Evolutionary conservation across 2,113 vertebrate species (phyloP), one percentile per base, ranked within the genome.

Genomic region (human): DNA sequence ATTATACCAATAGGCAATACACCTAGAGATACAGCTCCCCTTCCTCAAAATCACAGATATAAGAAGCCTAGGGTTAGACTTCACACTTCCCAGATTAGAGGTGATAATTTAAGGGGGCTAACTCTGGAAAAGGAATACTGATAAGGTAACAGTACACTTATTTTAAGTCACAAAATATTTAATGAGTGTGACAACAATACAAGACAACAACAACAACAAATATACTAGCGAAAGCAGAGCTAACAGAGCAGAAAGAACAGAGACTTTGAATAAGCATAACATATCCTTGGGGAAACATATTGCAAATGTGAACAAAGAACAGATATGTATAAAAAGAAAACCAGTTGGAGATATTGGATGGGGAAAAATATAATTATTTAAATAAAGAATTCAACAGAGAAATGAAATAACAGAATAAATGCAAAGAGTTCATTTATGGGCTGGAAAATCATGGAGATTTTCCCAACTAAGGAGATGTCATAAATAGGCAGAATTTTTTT

Each of bases 271-370:
- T 61, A 75, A 92, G 38, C 52, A 80, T 76, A 87, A 55, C 30
- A 82, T 83, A 83, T 78, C n/a, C 50, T 92, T 79, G 90, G 90
- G 90, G 66, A 89, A 87, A 75, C 75, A 87, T 66, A 81, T 35
- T 92, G 1, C 8, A 89, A 93, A 52, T 35, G 70, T 92, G 52
- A 72, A 43, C 61, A 91, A 86, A 70, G 70, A 61, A 80, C 66
- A 89, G 38, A 92, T 93, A 50, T 90, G 96, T 96, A 55, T 85
- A 88, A 94, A 88, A 57, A 89, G 76, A 93, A 40, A 96, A 73
- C 8, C 20, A 91, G 52, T 82, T 90, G 81, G 76, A 94, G 22
- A 81, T 73, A 93, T 70, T 89, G 55, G 35, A 82, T 93, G 35
- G 93, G 45, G 66, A 96, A 93, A 93, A 68, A 88, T 68, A 22